These are phyloP conservation scores for Drosophila micromelanica DNA, from an alignment of 1,140 invertebrate genomes.

Conservation along the genomic window DNA sequence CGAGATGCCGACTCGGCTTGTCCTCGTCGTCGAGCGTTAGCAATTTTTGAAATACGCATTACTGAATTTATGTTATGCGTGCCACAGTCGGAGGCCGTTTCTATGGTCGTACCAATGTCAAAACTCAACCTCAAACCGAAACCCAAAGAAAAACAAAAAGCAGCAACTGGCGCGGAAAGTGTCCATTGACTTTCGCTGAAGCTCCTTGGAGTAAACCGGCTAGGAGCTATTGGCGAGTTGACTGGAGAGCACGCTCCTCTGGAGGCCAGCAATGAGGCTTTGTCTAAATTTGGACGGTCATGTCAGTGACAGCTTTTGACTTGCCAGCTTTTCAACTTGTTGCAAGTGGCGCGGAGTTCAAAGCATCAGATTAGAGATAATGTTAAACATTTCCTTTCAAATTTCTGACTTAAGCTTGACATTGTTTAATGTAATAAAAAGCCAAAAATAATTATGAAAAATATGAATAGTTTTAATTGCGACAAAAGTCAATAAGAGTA, in stretches of 20 bases:
- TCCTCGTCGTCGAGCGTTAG: constrained; percentile 60
- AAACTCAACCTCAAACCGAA: constrained; percentile 37
- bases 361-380: constrained; percentile 78
- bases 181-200: constrained; percentile 77
- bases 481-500: constrained; percentile 23
- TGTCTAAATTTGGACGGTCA: constrained; percentile 80
- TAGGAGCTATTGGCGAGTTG: constrained; percentile 4
- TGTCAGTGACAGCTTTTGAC: constrained; percentile 77
- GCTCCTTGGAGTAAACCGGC: constrained; percentile 18
- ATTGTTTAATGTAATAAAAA: constrained; percentile 5
- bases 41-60: constrained; percentile 82
- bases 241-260: constrained; percentile 51
- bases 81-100: constrained; percentile 49
- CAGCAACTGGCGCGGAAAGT: constrained; percentile 58
- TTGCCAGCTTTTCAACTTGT: constrained; percentile 68
- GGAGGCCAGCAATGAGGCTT: constrained; percentile 73
- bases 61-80: constrained; percentile 81
- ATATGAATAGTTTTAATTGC: constrained; percentile 30
- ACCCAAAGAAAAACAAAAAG: constrained; percentile 32
- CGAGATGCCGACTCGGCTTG: constrained; percentile 27
- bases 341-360: constrained; percentile 75
- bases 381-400: constrained; percentile 79
- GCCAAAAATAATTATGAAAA: constrained; percentile 40
- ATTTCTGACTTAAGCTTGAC: constrained; percentile 46
- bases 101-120: constrained; percentile 54